phyloP scores from a whole-genome alignment of 2,888 invertebrate genomes.

The Erebia epiphron region DNA sequence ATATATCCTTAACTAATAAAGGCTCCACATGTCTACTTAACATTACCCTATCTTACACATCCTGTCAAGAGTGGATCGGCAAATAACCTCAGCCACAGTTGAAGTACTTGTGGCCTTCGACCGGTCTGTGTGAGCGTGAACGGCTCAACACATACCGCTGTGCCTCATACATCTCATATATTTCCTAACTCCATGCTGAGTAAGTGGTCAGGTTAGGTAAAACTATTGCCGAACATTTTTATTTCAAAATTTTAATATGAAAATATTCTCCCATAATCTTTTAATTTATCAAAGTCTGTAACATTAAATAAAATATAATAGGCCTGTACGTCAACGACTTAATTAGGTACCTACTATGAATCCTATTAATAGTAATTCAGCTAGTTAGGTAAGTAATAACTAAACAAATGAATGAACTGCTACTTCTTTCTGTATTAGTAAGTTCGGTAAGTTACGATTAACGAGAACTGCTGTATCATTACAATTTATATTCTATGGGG shows the following conservation, averaged over 20 bases:
- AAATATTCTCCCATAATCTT: conserved; percentile 23
- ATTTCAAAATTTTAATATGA: conserved; percentile 21
- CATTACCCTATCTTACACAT: conserved; percentile 1
- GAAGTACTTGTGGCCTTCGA: no score
- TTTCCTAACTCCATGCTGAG: neutral
- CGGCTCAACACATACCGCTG: neutral
- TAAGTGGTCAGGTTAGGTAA: neutral
- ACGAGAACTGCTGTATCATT: neutral
- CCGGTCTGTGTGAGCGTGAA: no score
- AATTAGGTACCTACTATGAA: neutral
- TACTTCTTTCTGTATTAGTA: neutral
- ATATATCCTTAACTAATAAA: conserved; percentile 30
- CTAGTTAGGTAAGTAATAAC: neutral
- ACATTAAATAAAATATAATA: conserved; percentile 26
- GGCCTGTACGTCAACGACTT: conserved; percentile 19
- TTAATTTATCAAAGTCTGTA: conserved; percentile 14
- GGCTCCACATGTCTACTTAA: conserved; percentile 25
- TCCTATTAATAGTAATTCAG: neutral
- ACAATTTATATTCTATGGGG: neutral
- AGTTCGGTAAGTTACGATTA: neutral
- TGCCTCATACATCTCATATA: neutral
- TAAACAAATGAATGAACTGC: neutral
- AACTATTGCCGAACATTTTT: conserved; percentile 9
- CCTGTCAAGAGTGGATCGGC: neutral
- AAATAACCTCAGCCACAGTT: neutral